A percentile compares a stretch with the other conserved stretches of the same genome.
These are phyloP conservation scores for Microctonus aethiopoides DNA, from an alignment of 2,888 invertebrate genomes.

Conservation along the genomic window DNA sequence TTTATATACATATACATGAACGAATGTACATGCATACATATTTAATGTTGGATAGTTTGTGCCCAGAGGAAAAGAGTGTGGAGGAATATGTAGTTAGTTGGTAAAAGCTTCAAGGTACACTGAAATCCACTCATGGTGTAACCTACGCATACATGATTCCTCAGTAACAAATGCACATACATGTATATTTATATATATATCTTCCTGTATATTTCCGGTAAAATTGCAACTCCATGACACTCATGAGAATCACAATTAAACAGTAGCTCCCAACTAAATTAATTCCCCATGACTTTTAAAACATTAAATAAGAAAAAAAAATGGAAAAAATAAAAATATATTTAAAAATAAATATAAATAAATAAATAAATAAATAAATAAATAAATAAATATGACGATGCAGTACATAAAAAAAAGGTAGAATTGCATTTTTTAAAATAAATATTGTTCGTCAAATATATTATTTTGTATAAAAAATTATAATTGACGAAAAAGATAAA, in stretches of 20 bases:
- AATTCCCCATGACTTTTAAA: background rate
- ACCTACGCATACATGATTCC: background rate
- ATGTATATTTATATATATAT: conserved; percentile 10
- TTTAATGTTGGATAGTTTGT: background rate
- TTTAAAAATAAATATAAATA: background rate
- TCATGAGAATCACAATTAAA: conserved; percentile 6
- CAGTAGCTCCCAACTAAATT: background rate
- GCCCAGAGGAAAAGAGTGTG: background rate
- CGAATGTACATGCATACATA: background rate
- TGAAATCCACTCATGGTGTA: conserved; percentile 44
- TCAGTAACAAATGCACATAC: background rate
- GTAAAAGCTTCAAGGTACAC: conserved; percentile 40
- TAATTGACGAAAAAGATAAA: background rate
- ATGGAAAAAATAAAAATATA: background rate
- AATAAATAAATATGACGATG: no score
- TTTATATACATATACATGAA: background rate
- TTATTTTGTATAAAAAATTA: background rate
- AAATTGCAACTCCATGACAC: background rate
- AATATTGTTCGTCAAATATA: background rate
- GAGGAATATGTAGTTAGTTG: background rate
- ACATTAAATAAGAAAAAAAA: background rate
- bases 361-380: no score
- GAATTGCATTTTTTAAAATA: no score
- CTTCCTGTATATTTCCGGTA: no score
- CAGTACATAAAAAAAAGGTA: no score